Conservation (phyloP, 2,888 invertebrate species). For the Copidosoma aretas region DNA sequence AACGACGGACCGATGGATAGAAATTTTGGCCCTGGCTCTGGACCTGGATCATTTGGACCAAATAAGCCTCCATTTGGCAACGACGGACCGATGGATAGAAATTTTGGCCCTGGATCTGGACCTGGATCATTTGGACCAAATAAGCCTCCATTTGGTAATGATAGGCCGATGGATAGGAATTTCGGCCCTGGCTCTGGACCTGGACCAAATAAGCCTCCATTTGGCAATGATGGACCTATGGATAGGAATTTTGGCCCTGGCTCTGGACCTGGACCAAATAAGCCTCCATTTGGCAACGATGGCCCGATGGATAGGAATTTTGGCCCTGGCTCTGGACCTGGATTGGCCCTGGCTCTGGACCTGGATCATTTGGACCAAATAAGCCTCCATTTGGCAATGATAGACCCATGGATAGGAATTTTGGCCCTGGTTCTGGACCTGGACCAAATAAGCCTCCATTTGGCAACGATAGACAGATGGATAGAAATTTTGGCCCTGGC, state of each 20-base stretch:
- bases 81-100: slow-evolving; percentile 12
- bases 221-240: slow-evolving; percentile 4
- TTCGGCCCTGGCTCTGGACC: too few relatives aligned
- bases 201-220: neutral
- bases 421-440: neutral
- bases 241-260: neutral
- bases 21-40: slow-evolving; percentile 15
- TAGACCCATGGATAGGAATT: slow-evolving; percentile 2
- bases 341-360: neutral
- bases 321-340: too few relatives aligned
- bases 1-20: slow-evolving; percentile 29
- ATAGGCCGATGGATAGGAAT: neutral
- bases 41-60: neutral
- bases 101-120: slow-evolving; percentile 23
- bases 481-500: too few relatives aligned
- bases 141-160: slow-evolving; percentile 6
- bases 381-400: slow-evolving; percentile 1
- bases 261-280: too few relatives aligned
- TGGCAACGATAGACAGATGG: neutral
- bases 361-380: slow-evolving; percentile 4
- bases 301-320: neutral
- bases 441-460: slow-evolving; percentile 13
- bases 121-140: neutral
- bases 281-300: slow-evolving; percentile 8
- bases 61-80: slow-evolving; percentile 14